Conservation (phyloP, 2,888 invertebrate species). For the Mechanitis mazaeus region DNA sequence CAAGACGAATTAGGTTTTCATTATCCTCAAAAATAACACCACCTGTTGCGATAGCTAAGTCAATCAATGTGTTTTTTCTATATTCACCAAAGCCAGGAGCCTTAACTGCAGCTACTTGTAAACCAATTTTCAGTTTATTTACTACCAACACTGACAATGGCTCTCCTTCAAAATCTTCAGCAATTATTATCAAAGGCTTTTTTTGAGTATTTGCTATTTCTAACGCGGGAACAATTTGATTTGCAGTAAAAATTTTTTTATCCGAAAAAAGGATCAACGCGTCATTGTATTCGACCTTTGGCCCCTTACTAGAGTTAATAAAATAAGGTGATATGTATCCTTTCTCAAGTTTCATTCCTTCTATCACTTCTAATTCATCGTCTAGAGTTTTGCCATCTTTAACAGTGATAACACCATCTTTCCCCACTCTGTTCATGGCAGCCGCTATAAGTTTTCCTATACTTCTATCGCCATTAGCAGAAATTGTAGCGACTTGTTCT, state of each 20-base stretch:
- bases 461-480: slow-evolving; percentile 95
- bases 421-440: slow-evolving; percentile 97
- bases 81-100: slow-evolving; percentile 98
- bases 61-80: slow-evolving; percentile 89
- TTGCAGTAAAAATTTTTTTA: slow-evolving; percentile 97
- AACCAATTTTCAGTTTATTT: slow-evolving; percentile 90
- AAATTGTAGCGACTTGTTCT: slow-evolving; percentile 98
- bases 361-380: slow-evolving; percentile 96
- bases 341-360: slow-evolving; percentile 99
- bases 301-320: slow-evolving; percentile 98
- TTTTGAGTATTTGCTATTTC: slow-evolving; percentile 94
- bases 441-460: slow-evolving; percentile 95
- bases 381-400: slow-evolving; percentile 98
- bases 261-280: slow-evolving; percentile 93
- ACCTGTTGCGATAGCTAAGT: slow-evolving; percentile 94
- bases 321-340: slow-evolving; percentile 99
- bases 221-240: slow-evolving; percentile 95
- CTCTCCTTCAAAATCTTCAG: slow-evolving; percentile 96
- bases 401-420: slow-evolving; percentile 98
- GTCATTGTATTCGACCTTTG: slow-evolving; percentile 97
- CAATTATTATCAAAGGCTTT: slow-evolving; percentile 94
- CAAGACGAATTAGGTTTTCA: slow-evolving; percentile 88
- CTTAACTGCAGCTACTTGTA: slow-evolving; percentile 95
- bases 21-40: slow-evolving; percentile 96
- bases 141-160: slow-evolving; percentile 93